phyloP scores from a whole-genome alignment of 37 sponge, comb jelly and placozoan genomes.

The Diacarnus erythraeanus region DNA sequence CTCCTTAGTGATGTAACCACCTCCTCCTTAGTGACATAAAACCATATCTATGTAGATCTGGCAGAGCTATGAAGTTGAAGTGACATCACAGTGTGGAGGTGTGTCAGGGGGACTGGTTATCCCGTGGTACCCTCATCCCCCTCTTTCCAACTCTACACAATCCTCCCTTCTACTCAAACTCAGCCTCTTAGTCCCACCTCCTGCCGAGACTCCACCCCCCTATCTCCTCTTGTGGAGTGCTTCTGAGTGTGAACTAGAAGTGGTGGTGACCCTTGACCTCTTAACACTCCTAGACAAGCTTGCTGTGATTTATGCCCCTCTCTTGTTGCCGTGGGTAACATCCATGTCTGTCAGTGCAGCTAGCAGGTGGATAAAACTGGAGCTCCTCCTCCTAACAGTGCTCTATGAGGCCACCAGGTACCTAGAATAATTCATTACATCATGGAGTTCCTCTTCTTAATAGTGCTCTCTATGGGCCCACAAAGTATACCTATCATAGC shows the following conservation, averaged over 20 bases:
- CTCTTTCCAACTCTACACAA: slow-evolving; percentile 14
- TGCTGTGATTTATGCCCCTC: slow-evolving; percentile 25
- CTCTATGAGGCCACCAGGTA: slow-evolving; percentile 7
- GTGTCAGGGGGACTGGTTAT: slow-evolving; percentile 28
- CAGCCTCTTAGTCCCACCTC: slow-evolving; percentile 5
- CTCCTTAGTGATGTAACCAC: too few relatives aligned
- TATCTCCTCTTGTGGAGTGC: slow-evolving; percentile 27
- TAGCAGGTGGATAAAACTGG: neutral
- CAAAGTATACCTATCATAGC: too few relatives aligned
- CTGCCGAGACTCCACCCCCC: neutral
- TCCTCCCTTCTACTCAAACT: neutral
- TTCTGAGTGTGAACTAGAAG: neutral
- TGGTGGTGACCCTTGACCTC: slow-evolving; percentile 14
- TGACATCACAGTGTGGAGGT: slow-evolving; percentile 12
- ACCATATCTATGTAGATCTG: slow-evolving; percentile 15
- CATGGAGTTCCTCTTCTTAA: neutral
- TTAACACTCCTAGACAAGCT: slow-evolving; percentile 4
- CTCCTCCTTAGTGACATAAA: neutral
- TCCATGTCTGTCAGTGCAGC: slow-evolving; percentile 13
- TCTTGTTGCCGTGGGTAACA: slow-evolving; percentile 50
- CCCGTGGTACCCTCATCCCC: slow-evolving; percentile 45
- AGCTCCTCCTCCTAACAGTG: neutral
- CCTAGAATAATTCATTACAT: neutral
- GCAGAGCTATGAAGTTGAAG: neutral
- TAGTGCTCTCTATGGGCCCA: neutral